Evolutionary conservation across 2,113 vertebrate genomes (phyloP), one percentile per base, ranked within the genome.

Genomic region (Ploceus nigricollis): DNA sequence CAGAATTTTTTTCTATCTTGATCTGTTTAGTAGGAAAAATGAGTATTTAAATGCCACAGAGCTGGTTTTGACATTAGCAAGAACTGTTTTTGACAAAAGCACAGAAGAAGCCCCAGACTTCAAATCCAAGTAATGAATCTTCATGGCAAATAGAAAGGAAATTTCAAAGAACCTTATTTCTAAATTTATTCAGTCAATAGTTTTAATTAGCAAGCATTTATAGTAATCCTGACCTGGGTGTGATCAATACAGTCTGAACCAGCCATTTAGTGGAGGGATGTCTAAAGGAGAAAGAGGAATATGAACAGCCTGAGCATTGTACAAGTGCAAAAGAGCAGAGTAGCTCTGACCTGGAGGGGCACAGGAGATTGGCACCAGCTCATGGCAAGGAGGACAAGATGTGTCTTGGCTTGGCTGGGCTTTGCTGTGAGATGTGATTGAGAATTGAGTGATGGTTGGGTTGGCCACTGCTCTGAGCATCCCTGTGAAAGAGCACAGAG

Each of bases 401-500:
- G 2, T 40, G 45, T 12, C 24, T 66, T 42, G 27, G 7, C 11
- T 48, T 51, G 7, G 11, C 11, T 48, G 47, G 6, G 11, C 18
- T 81, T 57, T 37, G 42, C 68, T 50, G 37, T 17, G 78, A 75
- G 64, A 15, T 31, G 17, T 19, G 57, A 15, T 3, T 35, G 42
- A 35, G 25, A 33, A 22, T 0, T 15, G 60, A 63, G 35, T 0
- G 0, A 2, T 33, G 58, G 11, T 6, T 30, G 61, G 24, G 21
- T 9, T 79, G 53, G 4, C 7, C 48, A 10, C 25, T 69, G 39
- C 58, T 77, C 81, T 57, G 13, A 65, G 72, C 47, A 48, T 31
- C 47, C n/a, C 72, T 44, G 13, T 37, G 57, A 56, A 40, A 2
- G n/a, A 80, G 8, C n/a, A 28, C 22, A 37, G 70, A 71, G 40